Percentiles rank a stretch among this genome's conserved stretches.
Conservation (phyloP, 2,888 invertebrate genomes). For the Caenorhabditis sp. region DNA sequence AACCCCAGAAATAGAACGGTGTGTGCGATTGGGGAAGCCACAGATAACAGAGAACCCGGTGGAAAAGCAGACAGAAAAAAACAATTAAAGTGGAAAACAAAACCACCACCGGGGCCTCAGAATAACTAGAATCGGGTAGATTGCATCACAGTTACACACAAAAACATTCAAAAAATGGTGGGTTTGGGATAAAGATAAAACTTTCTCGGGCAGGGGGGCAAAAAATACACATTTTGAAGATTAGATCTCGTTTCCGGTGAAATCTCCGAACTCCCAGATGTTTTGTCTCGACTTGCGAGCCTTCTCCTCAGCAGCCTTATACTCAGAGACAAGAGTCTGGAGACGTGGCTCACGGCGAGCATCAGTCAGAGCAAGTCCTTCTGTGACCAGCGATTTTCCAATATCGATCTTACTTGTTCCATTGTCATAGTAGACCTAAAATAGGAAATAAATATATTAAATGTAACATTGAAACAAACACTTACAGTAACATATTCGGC, state of each 20-base stretch:
- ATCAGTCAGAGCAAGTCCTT: constrained; percentile 92
- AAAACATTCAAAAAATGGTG: constrained; percentile 26
- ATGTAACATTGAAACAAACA: background rate
- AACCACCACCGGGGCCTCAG: constrained; percentile 36
- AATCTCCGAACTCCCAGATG: constrained; percentile 99
- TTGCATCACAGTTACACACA: constrained; percentile 52
- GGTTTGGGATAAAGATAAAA: constrained; percentile 32
- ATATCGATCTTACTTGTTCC: constrained; percentile 87
- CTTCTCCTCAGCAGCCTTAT: constrained; percentile 84
- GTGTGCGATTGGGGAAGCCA: constrained; percentile 16
- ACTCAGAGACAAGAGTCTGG: constrained; percentile 87
- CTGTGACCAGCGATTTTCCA: constrained; percentile 90
- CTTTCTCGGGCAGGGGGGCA: constrained; percentile 26
- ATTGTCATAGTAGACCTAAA: constrained; percentile 68
- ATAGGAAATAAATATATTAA: background rate
- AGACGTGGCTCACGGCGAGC: constrained; percentile 90
- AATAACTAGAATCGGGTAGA: constrained; percentile 55
- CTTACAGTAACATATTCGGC: constrained; percentile 71
- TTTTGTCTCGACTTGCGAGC: constrained; percentile 87
- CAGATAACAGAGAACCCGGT: constrained; percentile 28
- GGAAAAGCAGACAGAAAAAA: constrained; percentile 19
- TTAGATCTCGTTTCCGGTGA: constrained; percentile 90
- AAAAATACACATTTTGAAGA: background rate
- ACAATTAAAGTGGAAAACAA: constrained; percentile 21
- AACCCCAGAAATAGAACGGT: constrained; percentile 29